Evolutionary conservation across 2,113 vertebrate species (phyloP).

Genomic region (Heloderma charlesbogerti): DNA sequence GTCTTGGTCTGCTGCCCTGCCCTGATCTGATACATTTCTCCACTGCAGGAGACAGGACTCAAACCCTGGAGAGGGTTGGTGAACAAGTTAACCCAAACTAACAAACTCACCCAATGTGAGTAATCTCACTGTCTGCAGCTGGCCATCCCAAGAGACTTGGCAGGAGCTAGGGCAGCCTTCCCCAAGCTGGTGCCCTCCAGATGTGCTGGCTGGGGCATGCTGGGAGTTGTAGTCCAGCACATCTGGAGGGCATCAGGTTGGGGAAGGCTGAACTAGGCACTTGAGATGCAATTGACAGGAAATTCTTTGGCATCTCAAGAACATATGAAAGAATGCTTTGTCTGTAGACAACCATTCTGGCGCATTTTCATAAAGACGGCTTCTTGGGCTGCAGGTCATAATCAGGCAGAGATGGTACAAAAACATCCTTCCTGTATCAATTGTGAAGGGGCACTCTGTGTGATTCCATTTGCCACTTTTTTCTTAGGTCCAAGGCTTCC

Average conservation of each 20-base stretch:
- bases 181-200: neutral
- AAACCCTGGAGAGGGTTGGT: neutral
- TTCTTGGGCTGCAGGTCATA: neutral
- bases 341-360: no score
- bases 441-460: neutral
- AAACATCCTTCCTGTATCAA: neutral
- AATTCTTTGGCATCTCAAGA: neutral
- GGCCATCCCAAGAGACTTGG: no score
- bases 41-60: neutral
- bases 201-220: neutral
- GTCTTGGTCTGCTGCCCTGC: neutral
- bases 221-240: neutral
- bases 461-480: neutral
- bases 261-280: neutral
- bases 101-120: no score
- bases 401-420: neutral
- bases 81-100: no score
- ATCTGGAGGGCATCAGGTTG: neutral
- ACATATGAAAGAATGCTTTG: neutral
- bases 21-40: neutral
- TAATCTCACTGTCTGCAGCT: no score
- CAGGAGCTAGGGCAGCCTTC: no score
- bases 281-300: neutral
- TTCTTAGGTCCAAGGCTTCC: neutral
- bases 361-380: neutral